Evolutionary conservation across 2,113 vertebrate genomes (phyloP), one percentile per base, ranked within the genome.

Genomic region (Melanotaenia duboulayi): DNA sequence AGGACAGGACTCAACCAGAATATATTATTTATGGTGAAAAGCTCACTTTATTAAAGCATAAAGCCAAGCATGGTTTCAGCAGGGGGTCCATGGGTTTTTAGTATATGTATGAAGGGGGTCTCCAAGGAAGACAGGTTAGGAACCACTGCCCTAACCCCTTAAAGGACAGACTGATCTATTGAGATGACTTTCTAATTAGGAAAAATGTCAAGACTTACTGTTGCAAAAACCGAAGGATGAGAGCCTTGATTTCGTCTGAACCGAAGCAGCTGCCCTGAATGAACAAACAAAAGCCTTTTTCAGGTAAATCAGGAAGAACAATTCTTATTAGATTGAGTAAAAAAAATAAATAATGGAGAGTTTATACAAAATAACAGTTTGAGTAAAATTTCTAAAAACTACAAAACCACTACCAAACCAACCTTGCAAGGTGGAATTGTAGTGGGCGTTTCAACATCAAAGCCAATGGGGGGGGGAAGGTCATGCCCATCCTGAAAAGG

Each of bases 351-450:
- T 0, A 57, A 19, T 24, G 56, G n/a, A 71, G 37, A 35, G 7
- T 1, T 12, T 40, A 14, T 19, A 28, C 39, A 42, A 10, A 59
- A 48, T 11, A 32, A 42, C 14, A 57, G 1, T 23, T n/a, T 44
- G 11, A 48, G 3, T 23, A 19, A n/a, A 65, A 35, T 7, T 20
- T 52, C 16, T 57, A 28, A 28, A 28, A 28, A 28, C 28, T 28
- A 28, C 28, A 28, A 28, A 28, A 28, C 28, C 28, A 28, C n/a
- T 4, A 17, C 55, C 58, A 4, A 55, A 50, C 14, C 65, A 3
- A 97, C 96, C 94, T 97, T 98, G 93, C 92, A 94, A 1, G 94
- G 85, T 0, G 96, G 96, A 50, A 97, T 92, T 1, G 88, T 89
- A 2, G 96, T 96, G n/a, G 93, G 93, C 0, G 94, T 86, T 88